Percentiles rank a stretch among this genome's conserved stretches.
phyloP scores from a whole-genome alignment of 1,140 invertebrate genomes.

The Pygmarrhopalites habei region DNA sequence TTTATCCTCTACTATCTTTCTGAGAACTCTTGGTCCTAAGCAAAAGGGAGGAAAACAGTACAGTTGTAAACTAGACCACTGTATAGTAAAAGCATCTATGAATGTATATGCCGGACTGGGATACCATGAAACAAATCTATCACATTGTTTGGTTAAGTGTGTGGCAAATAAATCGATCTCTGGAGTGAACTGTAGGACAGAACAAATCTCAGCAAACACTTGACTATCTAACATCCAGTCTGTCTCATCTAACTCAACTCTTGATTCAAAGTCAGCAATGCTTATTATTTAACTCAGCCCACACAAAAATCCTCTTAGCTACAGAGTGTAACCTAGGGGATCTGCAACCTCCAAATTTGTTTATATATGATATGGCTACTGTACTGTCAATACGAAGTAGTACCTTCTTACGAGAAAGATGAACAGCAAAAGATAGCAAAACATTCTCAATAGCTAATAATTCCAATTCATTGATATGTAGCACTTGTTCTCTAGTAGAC shows the following conservation, averaged over 20 bases:
- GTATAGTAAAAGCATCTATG: not conserved
- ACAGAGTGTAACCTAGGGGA: not conserved
- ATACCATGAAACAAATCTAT: not conserved
- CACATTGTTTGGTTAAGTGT: not conserved
- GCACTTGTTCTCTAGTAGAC: not conserved
- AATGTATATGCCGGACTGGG: not conserved
- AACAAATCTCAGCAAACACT: not conserved
- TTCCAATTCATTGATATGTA: constrained; percentile 26
- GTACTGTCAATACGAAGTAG: constrained; percentile 18
- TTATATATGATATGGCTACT: constrained; percentile 17
- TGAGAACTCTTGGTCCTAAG: not conserved
- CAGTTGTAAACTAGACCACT: not conserved
- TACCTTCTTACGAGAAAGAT: not conserved
- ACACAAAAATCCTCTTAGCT: constrained; percentile 20
- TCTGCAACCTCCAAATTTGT: constrained; percentile 20
- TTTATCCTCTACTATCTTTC: not conserved
- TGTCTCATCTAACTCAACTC: not conserved
- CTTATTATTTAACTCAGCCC: constrained; percentile 2
- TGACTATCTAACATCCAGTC: constrained; percentile 4
- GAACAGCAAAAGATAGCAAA: not conserved
- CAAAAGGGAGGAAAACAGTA: constrained; percentile 10
- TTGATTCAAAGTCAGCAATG: constrained; percentile 9
- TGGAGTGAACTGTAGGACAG: not conserved
- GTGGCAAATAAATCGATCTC: constrained; percentile 12
- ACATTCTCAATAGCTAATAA: constrained; percentile 13